Conservation (phyloP, 1,140 invertebrate genomes). For the Leptopilina clavipes region DNA sequence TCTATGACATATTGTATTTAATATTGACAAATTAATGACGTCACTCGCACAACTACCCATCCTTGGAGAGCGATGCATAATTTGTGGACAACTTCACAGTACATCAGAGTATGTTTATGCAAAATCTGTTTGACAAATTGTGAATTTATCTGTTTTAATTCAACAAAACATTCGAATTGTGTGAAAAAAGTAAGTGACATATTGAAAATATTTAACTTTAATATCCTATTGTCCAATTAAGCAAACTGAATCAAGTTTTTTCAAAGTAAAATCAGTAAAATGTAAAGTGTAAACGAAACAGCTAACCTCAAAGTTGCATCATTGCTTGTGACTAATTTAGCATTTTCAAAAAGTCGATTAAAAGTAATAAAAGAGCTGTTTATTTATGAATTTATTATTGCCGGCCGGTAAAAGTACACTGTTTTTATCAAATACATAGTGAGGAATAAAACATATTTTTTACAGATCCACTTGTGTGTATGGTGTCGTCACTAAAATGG, state of each 20-base stretch:
- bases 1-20: background rate
- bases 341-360: background rate
- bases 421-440: background rate
- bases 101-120: background rate
- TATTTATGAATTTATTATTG: background rate
- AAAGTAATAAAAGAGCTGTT: background rate
- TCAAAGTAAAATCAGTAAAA: background rate
- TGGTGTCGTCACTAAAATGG: conserved; percentile 9
- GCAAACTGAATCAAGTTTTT: background rate
- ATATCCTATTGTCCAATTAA: background rate
- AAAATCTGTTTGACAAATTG: background rate
- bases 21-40: background rate
- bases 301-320: background rate
- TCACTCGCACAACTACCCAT: background rate
- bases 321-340: background rate
- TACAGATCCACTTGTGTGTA: background rate
- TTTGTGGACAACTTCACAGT: background rate
- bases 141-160: background rate
- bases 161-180: background rate
- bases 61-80: background rate
- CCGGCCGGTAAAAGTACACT: background rate
- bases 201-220: background rate
- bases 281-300: background rate
- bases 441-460: background rate
- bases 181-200: background rate